Evolutionary conservation across 2,888 invertebrate species (phyloP).

Genomic region (Rhyacophila evoluta): DNA sequence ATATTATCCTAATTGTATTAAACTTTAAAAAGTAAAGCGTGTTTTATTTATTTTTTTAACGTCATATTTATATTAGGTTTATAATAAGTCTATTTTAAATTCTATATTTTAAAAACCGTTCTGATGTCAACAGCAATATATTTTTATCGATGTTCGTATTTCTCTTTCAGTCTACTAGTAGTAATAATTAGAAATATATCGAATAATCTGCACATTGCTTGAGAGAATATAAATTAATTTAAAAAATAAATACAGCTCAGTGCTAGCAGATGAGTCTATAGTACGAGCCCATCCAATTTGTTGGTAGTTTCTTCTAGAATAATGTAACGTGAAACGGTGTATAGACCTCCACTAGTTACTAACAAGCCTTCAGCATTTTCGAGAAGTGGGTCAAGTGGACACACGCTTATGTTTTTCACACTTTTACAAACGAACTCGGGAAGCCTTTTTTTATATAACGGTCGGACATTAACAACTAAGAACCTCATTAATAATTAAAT

Average conservation of each 20-base stretch:
- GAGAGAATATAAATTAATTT: too few relatives aligned
- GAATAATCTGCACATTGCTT: too few relatives aligned
- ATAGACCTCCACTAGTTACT: background rate
- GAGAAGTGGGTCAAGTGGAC: slow-evolving; percentile 27
- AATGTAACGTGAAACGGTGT: slow-evolving; percentile 2
- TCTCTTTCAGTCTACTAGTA: too few relatives aligned
- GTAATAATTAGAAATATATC: too few relatives aligned
- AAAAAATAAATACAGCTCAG: background rate
- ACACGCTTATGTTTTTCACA: slow-evolving; percentile 18
- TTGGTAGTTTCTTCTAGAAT: slow-evolving; percentile 7
- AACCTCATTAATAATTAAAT: background rate
- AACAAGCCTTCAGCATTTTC: slow-evolving; percentile 30
- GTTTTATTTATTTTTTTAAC: too few relatives aligned
- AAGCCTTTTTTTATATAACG: background rate
- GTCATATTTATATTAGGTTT: too few relatives aligned
- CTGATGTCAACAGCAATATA: too few relatives aligned
- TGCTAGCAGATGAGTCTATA: background rate
- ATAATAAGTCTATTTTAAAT: too few relatives aligned
- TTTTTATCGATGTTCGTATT: too few relatives aligned
- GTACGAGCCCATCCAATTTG: background rate
- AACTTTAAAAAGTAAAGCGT: too few relatives aligned
- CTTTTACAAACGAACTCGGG: background rate
- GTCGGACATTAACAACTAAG: background rate
- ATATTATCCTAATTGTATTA: too few relatives aligned
- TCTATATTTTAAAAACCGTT: too few relatives aligned